A percentile compares a stretch with the other conserved stretches of the same genome.
These are phyloP conservation scores for Suillia variegata DNA, from an alignment of 2,888 invertebrate species.

Conservation along the genomic window DNA sequence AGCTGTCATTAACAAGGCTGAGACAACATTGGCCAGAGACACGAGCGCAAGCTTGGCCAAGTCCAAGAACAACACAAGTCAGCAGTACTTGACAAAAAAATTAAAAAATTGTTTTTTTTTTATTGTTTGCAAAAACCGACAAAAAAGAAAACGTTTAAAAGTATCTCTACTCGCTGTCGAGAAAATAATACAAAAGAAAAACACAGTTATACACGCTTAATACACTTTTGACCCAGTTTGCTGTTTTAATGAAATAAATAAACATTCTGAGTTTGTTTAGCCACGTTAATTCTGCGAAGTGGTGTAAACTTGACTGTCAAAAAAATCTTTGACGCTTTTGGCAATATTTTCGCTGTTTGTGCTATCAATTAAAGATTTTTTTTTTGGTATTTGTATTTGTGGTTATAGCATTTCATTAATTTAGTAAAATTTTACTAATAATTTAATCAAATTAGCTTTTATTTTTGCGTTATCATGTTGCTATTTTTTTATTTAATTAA, in stretches of 20 bases:
- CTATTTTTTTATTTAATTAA: too few species aligned
- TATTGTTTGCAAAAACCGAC: not conserved
- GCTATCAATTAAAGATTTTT: too few species aligned
- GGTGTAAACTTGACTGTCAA: not conserved
- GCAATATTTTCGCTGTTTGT: too few species aligned
- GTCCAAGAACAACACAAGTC: constrained; percentile 50
- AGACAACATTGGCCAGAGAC: constrained; percentile 18
- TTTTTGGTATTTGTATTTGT: too few species aligned
- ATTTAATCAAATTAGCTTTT: too few species aligned
- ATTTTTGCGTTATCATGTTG: too few species aligned
- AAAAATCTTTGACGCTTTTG: not conserved
- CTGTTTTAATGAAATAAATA: constrained; percentile 1
- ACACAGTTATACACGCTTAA: not conserved
- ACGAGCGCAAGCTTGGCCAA: constrained; percentile 46
- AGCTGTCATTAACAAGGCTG: constrained; percentile 26
- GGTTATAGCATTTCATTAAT: too few species aligned
- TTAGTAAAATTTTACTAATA: too few species aligned
- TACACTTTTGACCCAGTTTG: constrained; percentile 11
- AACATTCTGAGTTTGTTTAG: not conserved
- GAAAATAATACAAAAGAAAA: not conserved
- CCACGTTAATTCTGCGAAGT: not conserved
- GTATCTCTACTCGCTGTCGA: not conserved
- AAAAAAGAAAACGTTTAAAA: not conserved
- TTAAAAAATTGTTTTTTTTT: constrained; percentile 21
- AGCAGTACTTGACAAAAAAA: constrained; percentile 36